Evolutionary conservation across 1,140 invertebrate genomes (phyloP).

Genomic region (Scaptodrosophila lebanonensis): DNA sequence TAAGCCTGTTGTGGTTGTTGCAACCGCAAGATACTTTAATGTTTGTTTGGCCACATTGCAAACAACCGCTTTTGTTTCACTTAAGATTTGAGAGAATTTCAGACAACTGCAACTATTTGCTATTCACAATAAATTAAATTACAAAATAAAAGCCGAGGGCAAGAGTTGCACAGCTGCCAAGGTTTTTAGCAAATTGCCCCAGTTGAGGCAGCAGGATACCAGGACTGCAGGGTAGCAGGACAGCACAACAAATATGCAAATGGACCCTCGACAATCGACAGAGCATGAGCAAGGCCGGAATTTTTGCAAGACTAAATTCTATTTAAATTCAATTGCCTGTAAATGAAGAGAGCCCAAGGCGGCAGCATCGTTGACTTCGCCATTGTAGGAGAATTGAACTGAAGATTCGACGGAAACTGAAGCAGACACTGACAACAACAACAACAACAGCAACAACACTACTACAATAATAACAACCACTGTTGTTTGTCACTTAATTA

Average conservation of each 20-base stretch:
- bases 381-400: slow-evolving; percentile 11
- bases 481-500: slow-evolving; percentile 74
- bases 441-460: not conserved
- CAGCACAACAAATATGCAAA: slow-evolving; percentile 40
- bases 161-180: slow-evolving; percentile 30
- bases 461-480: slow-evolving; percentile 17
- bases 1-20: slow-evolving; percentile 50
- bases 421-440: not conserved
- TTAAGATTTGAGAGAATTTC: slow-evolving; percentile 27
- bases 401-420: slow-evolving; percentile 21
- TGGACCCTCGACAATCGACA: slow-evolving; percentile 41
- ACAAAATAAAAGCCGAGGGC: slow-evolving; percentile 25
- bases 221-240: too few relatives aligned
- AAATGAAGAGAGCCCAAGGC: slow-evolving; percentile 45
- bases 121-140: slow-evolving; percentile 42
- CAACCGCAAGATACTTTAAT: slow-evolving; percentile 27
- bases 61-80: slow-evolving; percentile 19
- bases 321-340: slow-evolving; percentile 75
- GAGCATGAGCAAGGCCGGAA: slow-evolving; percentile 3
- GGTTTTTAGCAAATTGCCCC: not conserved
- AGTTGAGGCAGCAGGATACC: too few relatives aligned
- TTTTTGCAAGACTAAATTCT: slow-evolving; percentile 44
- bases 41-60: slow-evolving; percentile 21
- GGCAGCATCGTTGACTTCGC: too few relatives aligned
- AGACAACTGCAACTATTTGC: too few relatives aligned